Base-by-base conservation (phyloP, 2,113 vertebrate species). In the Syrrhaptes paradoxus region DNA sequence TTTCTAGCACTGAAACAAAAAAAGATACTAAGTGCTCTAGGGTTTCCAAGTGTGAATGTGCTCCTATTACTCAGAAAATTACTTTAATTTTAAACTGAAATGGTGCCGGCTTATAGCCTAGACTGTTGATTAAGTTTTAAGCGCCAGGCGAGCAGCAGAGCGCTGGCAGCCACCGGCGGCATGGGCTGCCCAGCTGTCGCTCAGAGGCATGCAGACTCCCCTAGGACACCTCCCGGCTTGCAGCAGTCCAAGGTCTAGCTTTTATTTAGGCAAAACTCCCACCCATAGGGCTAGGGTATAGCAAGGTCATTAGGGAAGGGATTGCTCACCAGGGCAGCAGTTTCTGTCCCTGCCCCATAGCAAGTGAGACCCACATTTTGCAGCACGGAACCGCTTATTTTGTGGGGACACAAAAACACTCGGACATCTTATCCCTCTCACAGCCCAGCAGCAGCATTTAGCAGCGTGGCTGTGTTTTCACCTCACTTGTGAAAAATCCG, bases 91-190 rank as follows among this genome's bases (percentile, higher is more conserved):
- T 90, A 52, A 87, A 93, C 74, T 3, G 2, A 78, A 94, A 67
- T 67, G 14, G 13, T 57, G 21, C 0, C 1, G 74, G 51, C 38
- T 93, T 73, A 51, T 16, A 73, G 59, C 41, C 74, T 73, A 70
- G 45, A 10, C 34, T 63, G 58, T n/a, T 85, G 71, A 34, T 5
- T 4, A 32, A 10, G 26, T 63, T 93, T 74, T 59, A 91, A 85
- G 31, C 0, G 0, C 45, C 62, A 66, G 46, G 49, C 3, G 2
- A 79, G 25, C n/a, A n/a, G 49, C 0, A 0, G 6, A 0, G 2
- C 0, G 0, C 46, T 55, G 46, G 41, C 0, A 4, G 67, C n/a
- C 68, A 13, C 4, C 48, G 71, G 32, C 2, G 1, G n/a, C 58
- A 31, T 0, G 1, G 49, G 29, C 58, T 76, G 41, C 85, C 45